A percentile compares a stretch with the other conserved stretches of the same genome.
phyloP scores from a whole-genome alignment of 2,797 vertebrate genomes.

The Glossophaga mutica region DNA sequence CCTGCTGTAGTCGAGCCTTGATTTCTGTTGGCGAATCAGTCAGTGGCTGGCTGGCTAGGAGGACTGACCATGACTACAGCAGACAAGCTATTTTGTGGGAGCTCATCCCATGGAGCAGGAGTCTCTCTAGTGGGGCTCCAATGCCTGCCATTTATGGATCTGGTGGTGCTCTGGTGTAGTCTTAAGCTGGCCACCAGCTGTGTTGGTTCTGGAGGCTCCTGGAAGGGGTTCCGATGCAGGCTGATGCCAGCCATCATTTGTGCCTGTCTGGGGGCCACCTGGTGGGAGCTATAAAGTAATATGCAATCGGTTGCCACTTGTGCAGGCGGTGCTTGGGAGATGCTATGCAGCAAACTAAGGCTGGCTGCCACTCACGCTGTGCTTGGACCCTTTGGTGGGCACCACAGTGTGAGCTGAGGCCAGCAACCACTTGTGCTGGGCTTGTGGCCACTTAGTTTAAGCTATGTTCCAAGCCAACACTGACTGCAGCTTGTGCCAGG shows the following conservation, averaged over 20 bases:
- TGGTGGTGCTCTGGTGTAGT: background rate
- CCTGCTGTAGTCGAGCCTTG: background rate
- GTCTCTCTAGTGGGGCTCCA: background rate
- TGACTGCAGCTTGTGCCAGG: background rate
- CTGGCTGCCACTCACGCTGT: background rate
- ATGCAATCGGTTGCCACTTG: background rate
- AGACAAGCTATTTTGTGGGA: background rate
- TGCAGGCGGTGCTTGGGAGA: background rate
- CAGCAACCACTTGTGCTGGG: background rate
- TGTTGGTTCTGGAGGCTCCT: background rate
- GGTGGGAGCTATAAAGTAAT: background rate
- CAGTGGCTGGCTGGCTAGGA: background rate
- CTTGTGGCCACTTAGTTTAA: background rate
- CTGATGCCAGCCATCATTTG: background rate
- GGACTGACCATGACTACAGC: background rate
- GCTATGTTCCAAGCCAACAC: background rate
- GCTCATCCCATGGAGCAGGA: background rate
- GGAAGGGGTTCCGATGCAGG: background rate
- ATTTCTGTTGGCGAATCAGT: background rate
- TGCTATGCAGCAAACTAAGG: background rate
- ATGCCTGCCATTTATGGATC: background rate
- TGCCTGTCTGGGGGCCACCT: background rate
- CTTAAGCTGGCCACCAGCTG: background rate
- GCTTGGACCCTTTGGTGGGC: background rate
- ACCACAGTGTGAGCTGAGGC: background rate